These are phyloP conservation scores for Odontomachus brunneus DNA, from an alignment of 1,140 invertebrate species.

Conservation along the genomic window DNA sequence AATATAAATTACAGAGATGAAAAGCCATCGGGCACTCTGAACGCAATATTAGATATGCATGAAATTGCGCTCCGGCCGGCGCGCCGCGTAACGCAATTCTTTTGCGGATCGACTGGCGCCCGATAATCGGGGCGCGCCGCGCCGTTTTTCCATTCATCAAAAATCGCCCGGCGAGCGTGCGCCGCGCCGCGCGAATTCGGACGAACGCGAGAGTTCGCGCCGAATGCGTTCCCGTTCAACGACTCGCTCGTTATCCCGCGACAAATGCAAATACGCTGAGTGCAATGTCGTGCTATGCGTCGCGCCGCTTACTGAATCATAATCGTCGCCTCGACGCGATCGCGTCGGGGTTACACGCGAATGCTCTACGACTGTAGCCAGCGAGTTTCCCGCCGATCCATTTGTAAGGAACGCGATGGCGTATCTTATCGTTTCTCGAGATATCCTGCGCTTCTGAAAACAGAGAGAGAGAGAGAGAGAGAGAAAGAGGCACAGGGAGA, in stretches of 20 bases:
- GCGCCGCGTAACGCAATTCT: constrained; percentile 1
- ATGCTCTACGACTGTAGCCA: neutral
- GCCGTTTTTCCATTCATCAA: neutral
- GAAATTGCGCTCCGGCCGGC: neutral
- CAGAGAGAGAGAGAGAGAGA: too few species aligned
- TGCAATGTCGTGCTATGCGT: constrained; percentile 11
- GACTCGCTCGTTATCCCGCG: constrained; percentile 31
- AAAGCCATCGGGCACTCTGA: neutral
- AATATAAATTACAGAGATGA: neutral
- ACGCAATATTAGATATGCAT: neutral
- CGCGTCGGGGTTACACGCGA: neutral
- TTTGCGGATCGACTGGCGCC: neutral
- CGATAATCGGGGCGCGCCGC: neutral
- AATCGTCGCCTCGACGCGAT: neutral
- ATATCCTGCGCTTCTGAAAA: neutral
- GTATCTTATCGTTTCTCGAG: neutral
- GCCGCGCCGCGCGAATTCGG: neutral
- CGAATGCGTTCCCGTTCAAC: neutral
- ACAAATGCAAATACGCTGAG: constrained; percentile 8
- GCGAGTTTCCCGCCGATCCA: neutral
- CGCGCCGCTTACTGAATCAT: neutral
- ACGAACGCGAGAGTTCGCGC: constrained; percentile 2
- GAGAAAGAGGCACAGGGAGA: too few species aligned
- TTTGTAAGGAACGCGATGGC: neutral
- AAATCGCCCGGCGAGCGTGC: neutral